Evolutionary conservation across 2,113 vertebrate genomes (phyloP).

Genomic region (Ellobius talpinus): DNA sequence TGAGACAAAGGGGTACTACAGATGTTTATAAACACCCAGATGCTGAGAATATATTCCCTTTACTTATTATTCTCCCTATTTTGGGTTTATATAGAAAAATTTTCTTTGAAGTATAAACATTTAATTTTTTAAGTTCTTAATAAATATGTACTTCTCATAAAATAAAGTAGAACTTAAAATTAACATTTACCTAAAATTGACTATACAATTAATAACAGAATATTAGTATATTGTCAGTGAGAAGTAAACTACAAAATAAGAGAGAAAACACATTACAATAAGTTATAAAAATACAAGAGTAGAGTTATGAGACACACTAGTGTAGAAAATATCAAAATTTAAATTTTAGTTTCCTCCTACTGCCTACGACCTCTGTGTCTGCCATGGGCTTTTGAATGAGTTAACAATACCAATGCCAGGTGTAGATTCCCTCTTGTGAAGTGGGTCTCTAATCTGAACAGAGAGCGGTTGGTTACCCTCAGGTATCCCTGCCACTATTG

Average conservation of each 20-base stretch:
- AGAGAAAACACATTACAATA: neutral
- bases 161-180: neutral
- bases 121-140: constrained; percentile 15
- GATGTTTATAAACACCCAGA: neutral
- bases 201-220: neutral
- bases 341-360: neutral
- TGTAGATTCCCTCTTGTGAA: neutral
- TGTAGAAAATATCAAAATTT: neutral
- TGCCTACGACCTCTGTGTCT: neutral
- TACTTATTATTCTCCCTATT: neutral
- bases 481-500: neutral
- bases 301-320: neutral
- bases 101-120: neutral
- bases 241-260: constrained; percentile 35
- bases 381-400: neutral
- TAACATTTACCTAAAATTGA: neutral
- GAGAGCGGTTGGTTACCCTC: neutral
- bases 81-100: neutral
- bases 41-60: neutral
- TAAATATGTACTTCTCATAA: neutral
- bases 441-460: neutral
- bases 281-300: constrained; percentile 27
- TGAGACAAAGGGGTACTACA: neutral
- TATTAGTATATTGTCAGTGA: neutral
- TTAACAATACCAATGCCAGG: neutral